Evolutionary conservation across 2,797 vertebrate genomes (phyloP).

Genomic region (Anomalospiza imberbis): DNA sequence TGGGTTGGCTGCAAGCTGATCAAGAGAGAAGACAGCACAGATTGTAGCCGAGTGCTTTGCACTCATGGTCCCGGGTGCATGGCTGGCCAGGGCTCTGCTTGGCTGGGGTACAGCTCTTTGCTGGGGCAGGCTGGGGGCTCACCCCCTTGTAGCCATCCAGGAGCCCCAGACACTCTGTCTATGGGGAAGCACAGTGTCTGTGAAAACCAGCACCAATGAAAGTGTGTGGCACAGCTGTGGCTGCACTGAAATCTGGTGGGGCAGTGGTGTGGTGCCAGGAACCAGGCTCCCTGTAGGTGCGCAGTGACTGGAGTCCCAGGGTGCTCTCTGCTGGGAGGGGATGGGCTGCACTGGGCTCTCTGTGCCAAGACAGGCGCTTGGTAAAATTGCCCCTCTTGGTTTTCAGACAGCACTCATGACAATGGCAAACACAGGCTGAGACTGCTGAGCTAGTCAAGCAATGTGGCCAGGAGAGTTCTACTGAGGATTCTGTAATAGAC

Average conservation of each 20-base stretch:
- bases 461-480: neutral
- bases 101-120: neutral
- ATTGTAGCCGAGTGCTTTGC: neutral
- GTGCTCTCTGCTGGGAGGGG: neutral
- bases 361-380: neutral
- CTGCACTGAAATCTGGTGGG: neutral
- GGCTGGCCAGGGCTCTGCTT: neutral
- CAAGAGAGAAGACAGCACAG: neutral
- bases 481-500: neutral
- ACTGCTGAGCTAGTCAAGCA: neutral
- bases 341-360: neutral
- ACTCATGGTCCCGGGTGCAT: accelerated
- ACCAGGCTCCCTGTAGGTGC: neutral
- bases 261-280: neutral
- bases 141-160: accelerated
- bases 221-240: neutral
- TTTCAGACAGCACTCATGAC: neutral
- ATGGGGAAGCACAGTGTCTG: accelerated
- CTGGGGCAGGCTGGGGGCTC: neutral
- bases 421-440: neutral
- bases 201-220: neutral
- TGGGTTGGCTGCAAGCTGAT: neutral
- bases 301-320: neutral
- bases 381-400: neutral
- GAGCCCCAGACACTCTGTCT: neutral